Evolutionary conservation across 2,888 invertebrate species (phyloP).

Genomic region (Tethea ocularis): DNA sequence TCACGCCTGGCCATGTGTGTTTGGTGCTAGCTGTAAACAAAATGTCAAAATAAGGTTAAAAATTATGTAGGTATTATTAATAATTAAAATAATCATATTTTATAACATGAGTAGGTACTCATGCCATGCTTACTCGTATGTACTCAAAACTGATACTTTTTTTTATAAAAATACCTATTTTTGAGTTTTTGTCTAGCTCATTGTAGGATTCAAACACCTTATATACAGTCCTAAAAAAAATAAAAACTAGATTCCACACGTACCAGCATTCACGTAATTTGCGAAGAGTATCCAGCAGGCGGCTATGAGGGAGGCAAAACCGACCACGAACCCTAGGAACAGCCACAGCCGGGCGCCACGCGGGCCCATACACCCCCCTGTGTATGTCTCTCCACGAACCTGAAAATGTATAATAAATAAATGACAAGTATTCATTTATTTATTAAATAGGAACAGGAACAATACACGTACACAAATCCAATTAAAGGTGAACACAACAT

Average conservation of each 20-base stretch:
- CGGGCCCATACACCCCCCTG: constrained; percentile 93
- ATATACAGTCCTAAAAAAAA: too few relatives aligned
- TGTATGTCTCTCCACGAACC: constrained; percentile 92
- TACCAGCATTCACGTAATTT: constrained; percentile 89
- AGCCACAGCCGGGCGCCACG: constrained; percentile 97
- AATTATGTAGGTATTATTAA: not conserved
- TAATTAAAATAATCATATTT: not conserved
- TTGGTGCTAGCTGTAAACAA: constrained; percentile 53
- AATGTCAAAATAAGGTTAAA: constrained; percentile 19
- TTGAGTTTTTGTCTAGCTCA: too few relatives aligned
- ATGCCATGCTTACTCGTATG: not conserved
- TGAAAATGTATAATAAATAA: constrained; percentile 57
- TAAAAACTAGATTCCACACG: constrained; percentile 22
- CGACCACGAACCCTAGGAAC: constrained; percentile 97
- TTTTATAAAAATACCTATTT: too few relatives aligned
- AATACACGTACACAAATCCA: too few relatives aligned
- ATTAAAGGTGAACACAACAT: too few relatives aligned
- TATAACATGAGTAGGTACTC: too few relatives aligned
- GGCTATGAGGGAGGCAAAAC: constrained; percentile 97
- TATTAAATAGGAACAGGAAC: too few relatives aligned
- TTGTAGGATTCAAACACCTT: too few relatives aligned
- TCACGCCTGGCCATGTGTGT: constrained; percentile 91
- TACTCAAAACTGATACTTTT: too few relatives aligned
- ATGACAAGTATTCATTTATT: too few relatives aligned
- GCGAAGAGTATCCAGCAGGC: constrained; percentile 98